phyloP scores from a whole-genome alignment of 2,888 invertebrate genomes.

The Tetranychus truncatus region DNA sequence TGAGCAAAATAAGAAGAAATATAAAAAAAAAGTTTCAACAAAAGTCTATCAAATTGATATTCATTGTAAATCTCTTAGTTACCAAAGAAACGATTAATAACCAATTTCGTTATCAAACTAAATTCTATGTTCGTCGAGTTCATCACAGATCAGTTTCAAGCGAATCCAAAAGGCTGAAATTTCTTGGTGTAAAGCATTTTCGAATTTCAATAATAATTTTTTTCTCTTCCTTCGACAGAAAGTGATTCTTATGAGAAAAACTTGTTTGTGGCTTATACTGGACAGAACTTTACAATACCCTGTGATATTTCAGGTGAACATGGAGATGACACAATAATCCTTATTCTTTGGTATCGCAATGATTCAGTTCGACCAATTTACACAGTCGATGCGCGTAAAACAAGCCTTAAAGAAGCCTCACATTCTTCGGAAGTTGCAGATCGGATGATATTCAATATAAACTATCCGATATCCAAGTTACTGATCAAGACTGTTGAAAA shows the following conservation, averaged over 20 bases:
- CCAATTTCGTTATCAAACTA: too few relatives aligned
- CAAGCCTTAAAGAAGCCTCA: slow-evolving; percentile 14
- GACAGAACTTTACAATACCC: slow-evolving; percentile 15
- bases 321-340: slow-evolving; percentile 18
- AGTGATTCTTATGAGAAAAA: not conserved
- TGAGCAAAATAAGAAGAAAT: too few relatives aligned
- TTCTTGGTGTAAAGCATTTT: too few relatives aligned
- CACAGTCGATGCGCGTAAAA: slow-evolving; percentile 21
- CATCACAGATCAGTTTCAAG: too few relatives aligned
- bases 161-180: too few relatives aligned
- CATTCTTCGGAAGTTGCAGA: slow-evolving; percentile 16
- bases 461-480: slow-evolving; percentile 21
- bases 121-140: too few relatives aligned
- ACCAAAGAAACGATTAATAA: too few relatives aligned
- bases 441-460: slow-evolving; percentile 16
- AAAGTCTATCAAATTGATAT: too few relatives aligned
- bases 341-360: slow-evolving; percentile 22
- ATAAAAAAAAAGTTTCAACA: too few relatives aligned
- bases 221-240: too few relatives aligned
- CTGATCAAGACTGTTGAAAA: slow-evolving; percentile 17
- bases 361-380: slow-evolving; percentile 21
- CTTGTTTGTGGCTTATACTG: slow-evolving; percentile 12
- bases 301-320: slow-evolving; percentile 20
- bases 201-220: too few relatives aligned
- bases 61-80: too few relatives aligned